Conservation (phyloP, 1,140 invertebrate genomes). For the Cherax destructor region DNA sequence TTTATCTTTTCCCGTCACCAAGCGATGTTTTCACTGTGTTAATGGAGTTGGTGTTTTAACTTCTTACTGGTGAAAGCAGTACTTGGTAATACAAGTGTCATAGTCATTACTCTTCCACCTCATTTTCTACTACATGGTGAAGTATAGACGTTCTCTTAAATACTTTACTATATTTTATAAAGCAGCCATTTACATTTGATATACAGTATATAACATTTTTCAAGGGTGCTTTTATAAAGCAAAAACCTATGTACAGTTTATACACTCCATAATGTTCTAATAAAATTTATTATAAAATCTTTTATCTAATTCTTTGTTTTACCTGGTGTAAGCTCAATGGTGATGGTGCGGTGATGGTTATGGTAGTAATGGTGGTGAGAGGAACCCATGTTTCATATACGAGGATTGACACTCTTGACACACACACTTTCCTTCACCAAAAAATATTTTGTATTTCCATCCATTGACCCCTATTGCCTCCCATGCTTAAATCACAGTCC, state of each 20-base stretch:
- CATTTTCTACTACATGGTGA: background rate
- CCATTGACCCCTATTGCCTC: too few species aligned
- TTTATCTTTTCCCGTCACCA: background rate
- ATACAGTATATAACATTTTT: conserved; percentile 35
- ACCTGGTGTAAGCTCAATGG: too few species aligned
- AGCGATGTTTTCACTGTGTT: background rate
- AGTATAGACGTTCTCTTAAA: background rate
- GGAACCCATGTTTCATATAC: too few species aligned
- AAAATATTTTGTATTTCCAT: too few species aligned
- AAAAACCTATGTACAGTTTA: conserved; percentile 60
- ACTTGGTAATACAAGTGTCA: background rate
- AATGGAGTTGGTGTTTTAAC: background rate
- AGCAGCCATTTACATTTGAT: conserved; percentile 31
- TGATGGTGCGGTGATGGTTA: too few species aligned
- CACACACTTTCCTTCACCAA: too few species aligned
- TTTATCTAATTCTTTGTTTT: too few species aligned
- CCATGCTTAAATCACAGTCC: too few species aligned
- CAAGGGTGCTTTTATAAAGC: conserved; percentile 56
- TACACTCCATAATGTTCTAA: conserved; percentile 50
- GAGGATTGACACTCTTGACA: too few species aligned
- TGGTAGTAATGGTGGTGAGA: too few species aligned
- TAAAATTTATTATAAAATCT: conserved; percentile 23
- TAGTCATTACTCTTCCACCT: background rate
- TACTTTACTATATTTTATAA: background rate
- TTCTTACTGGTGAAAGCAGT: background rate